Conservation (phyloP, 2,888 invertebrate species). For the Aphodius granarius region DNA sequence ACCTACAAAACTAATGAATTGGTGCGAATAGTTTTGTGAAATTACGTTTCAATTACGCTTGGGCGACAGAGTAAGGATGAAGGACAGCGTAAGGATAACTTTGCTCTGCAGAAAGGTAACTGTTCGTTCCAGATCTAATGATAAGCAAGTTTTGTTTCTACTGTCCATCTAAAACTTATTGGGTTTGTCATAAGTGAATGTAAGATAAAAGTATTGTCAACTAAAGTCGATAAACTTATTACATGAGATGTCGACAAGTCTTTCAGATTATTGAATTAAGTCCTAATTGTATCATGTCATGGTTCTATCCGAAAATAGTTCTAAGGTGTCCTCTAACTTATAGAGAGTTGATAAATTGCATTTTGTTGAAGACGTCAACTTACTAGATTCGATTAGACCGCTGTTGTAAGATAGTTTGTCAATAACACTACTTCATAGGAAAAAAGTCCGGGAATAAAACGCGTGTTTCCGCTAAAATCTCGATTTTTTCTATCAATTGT, state of each 20-base stretch:
- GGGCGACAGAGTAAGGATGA: neutral
- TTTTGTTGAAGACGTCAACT: neutral
- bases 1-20: neutral
- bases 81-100: neutral
- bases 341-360: neutral
- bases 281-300: neutral
- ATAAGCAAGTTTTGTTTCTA: no score
- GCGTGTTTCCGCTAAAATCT: no score
- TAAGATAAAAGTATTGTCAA: no score
- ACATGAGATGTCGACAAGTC: neutral
- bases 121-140: no score
- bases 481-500: no score
- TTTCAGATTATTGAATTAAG: neutral
- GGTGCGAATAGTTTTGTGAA: neutral
- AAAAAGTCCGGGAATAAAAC: no score
- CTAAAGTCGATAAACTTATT: neutral
- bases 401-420: neutral
- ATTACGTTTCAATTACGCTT: neutral
- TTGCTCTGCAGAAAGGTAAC: no score
- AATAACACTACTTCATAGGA: neutral
- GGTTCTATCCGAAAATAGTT: neutral
- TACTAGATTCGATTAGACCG: neutral
- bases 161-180: no score
- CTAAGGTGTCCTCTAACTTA: neutral
- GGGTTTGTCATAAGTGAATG: no score